Evolutionary conservation across 2,797 vertebrate species (phyloP), one percentile per base, ranked within the genome.

Genomic region (Propithecus perrieri): DNA sequence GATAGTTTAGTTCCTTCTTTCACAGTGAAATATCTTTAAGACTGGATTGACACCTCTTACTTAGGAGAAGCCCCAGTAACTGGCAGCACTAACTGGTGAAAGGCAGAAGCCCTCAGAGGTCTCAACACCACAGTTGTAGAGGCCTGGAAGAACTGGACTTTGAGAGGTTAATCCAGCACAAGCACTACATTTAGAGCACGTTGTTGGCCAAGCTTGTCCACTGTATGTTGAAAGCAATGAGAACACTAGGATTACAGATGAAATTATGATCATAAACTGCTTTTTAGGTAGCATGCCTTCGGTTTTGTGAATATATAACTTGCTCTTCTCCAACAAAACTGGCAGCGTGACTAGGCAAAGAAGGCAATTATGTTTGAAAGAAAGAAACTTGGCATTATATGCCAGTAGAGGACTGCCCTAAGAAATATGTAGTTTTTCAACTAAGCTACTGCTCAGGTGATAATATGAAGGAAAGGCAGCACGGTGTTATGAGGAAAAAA

Each of bases 391-490:
- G 57, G 48, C 33, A 74, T 94, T 50, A 80, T 71, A 43, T 79
- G 95, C 61, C 67, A 96, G 79, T 50, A 84, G 85, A 97, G 28
- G 50, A 89, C 72, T 95, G 38, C 46, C 59, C 86, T 53, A 86
- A 87, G 78, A 95, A 96, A 92, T 63, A 71, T 1, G 13, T 38
- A 55, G 61, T 71, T 95, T 93, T 89, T 87, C 5, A 69, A 89
- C 63, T 96, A 78, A 86, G 89, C 59, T 94, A 76, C 59, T 97
- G 59, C 43, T 89, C 59, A 55, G 84, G 87, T 81, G 91, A 48
- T 59, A 89, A 53, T 85, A 69, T 35, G 67, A 94, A 91, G 80
- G 93, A 88, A 97, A 97, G 95, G 92, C 94, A 96, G 96, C 94
- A 79, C 11, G 84, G 76, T 97, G 69, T 87, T 83, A 81, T 4